phyloP scores from a whole-genome alignment of 1,140 invertebrate species.

The Coelopa frigida region DNA sequence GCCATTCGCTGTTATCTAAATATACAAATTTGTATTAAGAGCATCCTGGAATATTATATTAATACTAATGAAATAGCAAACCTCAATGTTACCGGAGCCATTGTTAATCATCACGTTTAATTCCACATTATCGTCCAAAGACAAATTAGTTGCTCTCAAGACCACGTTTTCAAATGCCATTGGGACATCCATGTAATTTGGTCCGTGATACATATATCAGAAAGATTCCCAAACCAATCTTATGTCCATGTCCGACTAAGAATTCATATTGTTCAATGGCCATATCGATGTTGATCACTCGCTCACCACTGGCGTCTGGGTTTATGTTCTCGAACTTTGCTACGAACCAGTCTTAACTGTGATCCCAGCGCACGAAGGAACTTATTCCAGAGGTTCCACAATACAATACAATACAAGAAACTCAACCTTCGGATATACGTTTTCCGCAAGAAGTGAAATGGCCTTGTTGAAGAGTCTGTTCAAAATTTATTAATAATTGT shows the following conservation, averaged over 20 bases:
- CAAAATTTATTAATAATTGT: too few relatives aligned
- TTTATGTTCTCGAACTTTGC: constrained; percentile 42
- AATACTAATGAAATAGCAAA: constrained; percentile 8
- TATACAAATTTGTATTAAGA: constrained; percentile 17
- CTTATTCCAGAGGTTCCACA: constrained; percentile 69
- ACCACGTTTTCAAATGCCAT: constrained; percentile 85
- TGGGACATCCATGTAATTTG: constrained; percentile 62
- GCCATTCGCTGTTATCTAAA: constrained; percentile 64
- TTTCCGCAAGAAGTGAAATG: constrained; percentile 44
- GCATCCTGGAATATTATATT: background rate
- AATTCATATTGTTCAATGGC: constrained; percentile 65
- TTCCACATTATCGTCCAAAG: constrained; percentile 60
- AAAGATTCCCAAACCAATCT: constrained; percentile 90
- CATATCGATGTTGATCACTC: constrained; percentile 54
- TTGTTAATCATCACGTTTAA: constrained; percentile 77
- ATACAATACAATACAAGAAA: constrained; percentile 71
- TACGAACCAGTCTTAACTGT: constrained; percentile 66
- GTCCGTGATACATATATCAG: constrained; percentile 62
- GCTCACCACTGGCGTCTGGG: constrained; percentile 49
- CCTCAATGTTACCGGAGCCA: constrained; percentile 73
- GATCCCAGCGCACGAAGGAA: constrained; percentile 82
- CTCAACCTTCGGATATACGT: constrained; percentile 57
- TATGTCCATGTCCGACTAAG: constrained; percentile 76
- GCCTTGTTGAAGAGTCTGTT: constrained; percentile 47
- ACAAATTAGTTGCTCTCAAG: constrained; percentile 71